Evolutionary conservation across 1,140 invertebrate genomes (phyloP).

Genomic region (Pachypeltis micranthus): DNA sequence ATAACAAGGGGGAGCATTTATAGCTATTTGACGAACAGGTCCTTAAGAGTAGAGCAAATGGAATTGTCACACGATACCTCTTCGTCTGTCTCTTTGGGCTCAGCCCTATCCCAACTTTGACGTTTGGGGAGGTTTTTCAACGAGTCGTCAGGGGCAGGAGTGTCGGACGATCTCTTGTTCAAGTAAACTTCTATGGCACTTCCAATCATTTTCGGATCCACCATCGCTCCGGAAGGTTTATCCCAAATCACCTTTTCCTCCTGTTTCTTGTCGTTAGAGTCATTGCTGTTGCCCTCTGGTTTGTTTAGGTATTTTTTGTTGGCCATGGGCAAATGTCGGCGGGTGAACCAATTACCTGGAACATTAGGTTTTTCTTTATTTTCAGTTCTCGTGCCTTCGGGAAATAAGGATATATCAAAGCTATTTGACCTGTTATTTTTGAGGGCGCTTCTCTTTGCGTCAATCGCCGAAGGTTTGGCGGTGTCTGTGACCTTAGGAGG

Average conservation of each 20-base stretch:
- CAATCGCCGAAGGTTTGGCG: conserved; percentile 28
- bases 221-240: conserved; percentile 53
- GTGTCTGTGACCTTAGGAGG: conserved; percentile 21
- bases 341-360: conserved; percentile 58
- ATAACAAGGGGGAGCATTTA: conserved; percentile 24
- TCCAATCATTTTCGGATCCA: conserved; percentile 62
- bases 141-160: conserved; percentile 26
- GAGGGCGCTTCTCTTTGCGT: conserved; percentile 41
- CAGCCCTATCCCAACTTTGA: conserved; percentile 21
- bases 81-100: conserved; percentile 40
- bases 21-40: conserved; percentile 61
- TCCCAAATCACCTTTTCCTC: conserved; percentile 53
- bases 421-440: conserved; percentile 61
- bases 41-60: conserved; percentile 66
- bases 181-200: conserved; percentile 71
- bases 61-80: conserved; percentile 59
- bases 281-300: conserved; percentile 4
- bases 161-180: conserved; percentile 31
- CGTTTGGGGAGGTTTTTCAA: conserved; percentile 18
- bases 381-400: conserved; percentile 37
- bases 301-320: conserved; percentile 30
- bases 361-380: conserved; percentile 32
- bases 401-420: conserved; percentile 62
- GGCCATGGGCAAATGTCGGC: conserved; percentile 56
- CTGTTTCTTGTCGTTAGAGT: conserved; percentile 27